Evolutionary conservation across 2,113 vertebrate genomes (phyloP), one percentile per base, ranked within the genome.

Genomic region (Pleuronectes platessa): DNA sequence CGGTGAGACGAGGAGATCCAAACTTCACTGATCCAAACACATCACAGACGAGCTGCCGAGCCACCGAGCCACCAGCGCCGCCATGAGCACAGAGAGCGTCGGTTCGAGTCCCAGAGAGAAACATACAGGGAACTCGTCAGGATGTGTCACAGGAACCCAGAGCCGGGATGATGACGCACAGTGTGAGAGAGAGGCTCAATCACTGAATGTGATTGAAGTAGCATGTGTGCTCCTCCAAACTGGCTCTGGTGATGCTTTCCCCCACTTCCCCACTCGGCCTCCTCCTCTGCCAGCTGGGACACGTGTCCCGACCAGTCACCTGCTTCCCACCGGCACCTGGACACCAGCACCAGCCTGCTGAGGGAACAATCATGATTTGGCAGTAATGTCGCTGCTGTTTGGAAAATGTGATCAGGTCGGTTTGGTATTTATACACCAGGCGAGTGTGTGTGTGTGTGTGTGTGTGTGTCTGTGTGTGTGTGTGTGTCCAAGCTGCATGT

Each of bases 121-220:
- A 7, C 68, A 75, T 68, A 24, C 49, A n/a, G 21, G 21, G 76
- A 73, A 31, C 72, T 45, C 68, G 78, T 68, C 73, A 74, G 80
- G 55, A 55, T 18, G 53, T 65, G 58, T 73, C 76, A 80, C 24
- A 78, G 51, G 64, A 83, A 58, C 47, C 75, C 59, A 69, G 82
- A 63, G 79, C 78, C 61, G 70, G 68, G 68, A 84, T 81, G 80
- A 85, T 76, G 79, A 83, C 20, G 85, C 86, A 71, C 88, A 85
- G 85, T 86, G 11, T 74, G 86, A 84, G 61, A 68, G 74, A 79
- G 62, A n/a, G 60, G 82, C 58, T 82, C 83, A 85, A 89, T 92
- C 88, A 89, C 83, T 67, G 78, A 37, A 67, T 62, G 76, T 90
- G 89, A 92, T 90, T 89, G 86, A 88, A 90, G 86, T 88, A 76